A percentile compares a stretch with the other conserved stretches of the same genome.
These are phyloP conservation scores for Chelmon rostratus DNA, from an alignment of 2,797 vertebrate genomes.

Conservation along the genomic window DNA sequence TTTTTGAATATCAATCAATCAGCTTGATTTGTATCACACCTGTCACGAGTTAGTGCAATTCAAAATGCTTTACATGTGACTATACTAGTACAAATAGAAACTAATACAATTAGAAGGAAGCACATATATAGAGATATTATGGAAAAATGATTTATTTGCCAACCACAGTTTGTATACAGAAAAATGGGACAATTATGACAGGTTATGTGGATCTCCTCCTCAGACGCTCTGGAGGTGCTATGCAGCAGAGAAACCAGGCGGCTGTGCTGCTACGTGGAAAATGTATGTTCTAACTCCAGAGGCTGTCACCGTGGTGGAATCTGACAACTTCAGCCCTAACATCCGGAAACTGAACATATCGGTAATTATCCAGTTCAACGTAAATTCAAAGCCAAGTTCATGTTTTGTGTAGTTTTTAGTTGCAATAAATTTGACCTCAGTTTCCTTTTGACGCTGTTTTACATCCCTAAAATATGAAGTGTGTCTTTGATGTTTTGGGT, in stretches of 20 bases:
- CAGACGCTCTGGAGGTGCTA: constrained; percentile 95
- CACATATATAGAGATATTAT: too few species aligned
- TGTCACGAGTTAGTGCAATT: not conserved
- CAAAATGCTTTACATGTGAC: not conserved
- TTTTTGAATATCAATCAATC: not conserved
- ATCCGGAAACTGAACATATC: constrained; percentile 86
- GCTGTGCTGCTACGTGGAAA: constrained; percentile 90
- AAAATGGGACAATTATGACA: not conserved
- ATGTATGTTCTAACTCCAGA: constrained; percentile 87
- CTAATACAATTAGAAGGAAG: too few species aligned
- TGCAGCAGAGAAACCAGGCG: constrained; percentile 89
- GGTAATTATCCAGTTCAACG: constrained; percentile 55
- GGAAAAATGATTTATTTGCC: too few species aligned
- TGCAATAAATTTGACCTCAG: not conserved
- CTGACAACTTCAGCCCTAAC: constrained; percentile 82
- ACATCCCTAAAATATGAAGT: not conserved
- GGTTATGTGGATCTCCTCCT: not conserved
- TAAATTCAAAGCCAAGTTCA: not conserved
- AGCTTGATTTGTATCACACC: not conserved
- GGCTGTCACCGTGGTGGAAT: constrained; percentile 72
- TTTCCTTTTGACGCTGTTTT: constrained; percentile 6
- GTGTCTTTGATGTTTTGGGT: not conserved
- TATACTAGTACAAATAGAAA: too few species aligned
- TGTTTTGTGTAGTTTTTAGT: not conserved
- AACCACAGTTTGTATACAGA: too few species aligned